Percentiles rank a stretch among this genome's conserved stretches.
Conservation (phyloP, 2,888 invertebrate species). For the Schizotus pectinicornis region DNA sequence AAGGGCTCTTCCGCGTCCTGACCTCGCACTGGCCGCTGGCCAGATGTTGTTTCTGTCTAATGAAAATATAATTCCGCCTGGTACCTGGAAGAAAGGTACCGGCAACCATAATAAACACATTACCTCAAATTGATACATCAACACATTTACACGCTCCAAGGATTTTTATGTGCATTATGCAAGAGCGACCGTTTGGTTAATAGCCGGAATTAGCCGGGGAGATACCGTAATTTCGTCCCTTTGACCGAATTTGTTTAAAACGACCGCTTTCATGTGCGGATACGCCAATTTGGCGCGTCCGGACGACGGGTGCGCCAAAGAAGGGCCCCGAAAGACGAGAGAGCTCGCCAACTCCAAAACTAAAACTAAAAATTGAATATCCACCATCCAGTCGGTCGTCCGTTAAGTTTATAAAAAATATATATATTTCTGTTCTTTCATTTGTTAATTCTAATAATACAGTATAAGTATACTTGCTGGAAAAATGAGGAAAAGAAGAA, state of each 20-base stretch:
- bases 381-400: no score
- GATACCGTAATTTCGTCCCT: constrained; percentile 9
- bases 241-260: neutral
- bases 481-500: no score
- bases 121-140: constrained; percentile 42
- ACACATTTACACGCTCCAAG: constrained; percentile 28
- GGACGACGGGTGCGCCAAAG: no score
- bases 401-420: no score
- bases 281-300: no score
- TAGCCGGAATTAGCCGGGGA: constrained; percentile 18
- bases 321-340: no score
- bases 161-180: constrained; percentile 24
- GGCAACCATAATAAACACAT: constrained; percentile 39
- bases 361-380: no score
- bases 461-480: no score
- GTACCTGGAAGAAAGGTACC: constrained; percentile 30
- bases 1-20: constrained; percentile 14
- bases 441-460: no score
- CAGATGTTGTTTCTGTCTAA: constrained; percentile 35
- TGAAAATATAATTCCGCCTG: constrained; percentile 34
- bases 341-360: no score
- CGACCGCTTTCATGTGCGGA: no score
- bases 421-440: no score
- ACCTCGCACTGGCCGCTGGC: constrained; percentile 14
- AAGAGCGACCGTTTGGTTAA: constrained; percentile 10